Percentiles rank a stretch among this genome's conserved stretches.
Conservation (phyloP, 2,888 invertebrate species). For the Pyrrhia umbra region DNA sequence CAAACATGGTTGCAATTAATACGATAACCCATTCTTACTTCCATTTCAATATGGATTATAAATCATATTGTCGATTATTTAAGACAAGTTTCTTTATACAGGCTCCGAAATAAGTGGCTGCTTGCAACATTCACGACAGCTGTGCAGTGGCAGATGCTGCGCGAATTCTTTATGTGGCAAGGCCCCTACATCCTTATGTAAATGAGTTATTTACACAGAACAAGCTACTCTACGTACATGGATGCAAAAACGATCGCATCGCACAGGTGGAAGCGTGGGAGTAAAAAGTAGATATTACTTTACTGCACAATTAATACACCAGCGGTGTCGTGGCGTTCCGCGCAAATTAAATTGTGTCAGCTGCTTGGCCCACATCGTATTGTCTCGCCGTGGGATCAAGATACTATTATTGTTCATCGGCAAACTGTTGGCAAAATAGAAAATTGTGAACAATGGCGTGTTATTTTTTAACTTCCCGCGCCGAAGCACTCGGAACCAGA, state of each 20-base stretch:
- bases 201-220: conserved; percentile 59
- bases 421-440: conserved; percentile 84
- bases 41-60: conserved; percentile 29
- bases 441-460: conserved; percentile 83
- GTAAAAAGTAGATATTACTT: conserved; percentile 73
- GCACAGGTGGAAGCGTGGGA: conserved; percentile 80
- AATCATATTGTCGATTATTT: conserved; percentile 41
- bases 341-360: conserved; percentile 89
- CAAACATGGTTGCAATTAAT: conserved; percentile 35
- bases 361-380: conserved; percentile 88
- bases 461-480: conserved; percentile 80
- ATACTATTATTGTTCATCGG: conserved; percentile 83
- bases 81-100: conserved; percentile 49
- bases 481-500: conserved; percentile 59
- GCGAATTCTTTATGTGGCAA: conserved; percentile 59
- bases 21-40: conserved; percentile 30
- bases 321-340: conserved; percentile 69
- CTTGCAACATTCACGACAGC: conserved; percentile 67
- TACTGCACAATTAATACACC: conserved; percentile 74
- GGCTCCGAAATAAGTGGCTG: conserved; percentile 51
- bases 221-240: conserved; percentile 46
- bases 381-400: conserved; percentile 85
- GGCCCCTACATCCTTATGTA: conserved; percentile 59
- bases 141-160: conserved; percentile 71
- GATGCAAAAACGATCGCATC: conserved; percentile 58